Evolutionary conservation across 2,113 vertebrate genomes (phyloP).

Genomic region (Castor canadensis): DNA sequence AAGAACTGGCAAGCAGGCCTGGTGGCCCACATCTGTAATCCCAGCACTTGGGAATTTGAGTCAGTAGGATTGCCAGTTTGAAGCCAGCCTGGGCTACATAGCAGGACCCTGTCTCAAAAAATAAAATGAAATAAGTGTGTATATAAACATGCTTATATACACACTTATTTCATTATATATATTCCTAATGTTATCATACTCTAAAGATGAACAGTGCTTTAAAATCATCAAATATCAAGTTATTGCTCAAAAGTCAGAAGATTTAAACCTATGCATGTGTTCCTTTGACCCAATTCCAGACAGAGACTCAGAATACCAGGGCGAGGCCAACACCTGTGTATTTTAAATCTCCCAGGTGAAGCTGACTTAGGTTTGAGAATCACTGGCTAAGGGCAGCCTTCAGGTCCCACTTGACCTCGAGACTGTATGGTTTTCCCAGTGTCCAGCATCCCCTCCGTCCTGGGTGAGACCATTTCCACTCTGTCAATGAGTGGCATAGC

Average conservation of each 20-base stretch:
- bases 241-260: no score
- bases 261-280: neutral
- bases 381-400: neutral
- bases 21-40: neutral
- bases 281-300: neutral
- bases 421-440: neutral
- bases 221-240: neutral
- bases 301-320: neutral
- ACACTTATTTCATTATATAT: no score
- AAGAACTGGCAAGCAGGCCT: neutral
- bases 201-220: neutral
- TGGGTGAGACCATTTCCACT: neutral
- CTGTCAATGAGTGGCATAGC: neutral
- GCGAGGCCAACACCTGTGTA: rapidly evolving
- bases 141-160: no score
- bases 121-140: no score
- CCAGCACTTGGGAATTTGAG: neutral
- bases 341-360: neutral
- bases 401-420: neutral
- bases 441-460: neutral
- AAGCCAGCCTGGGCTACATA: neutral
- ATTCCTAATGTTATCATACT: neutral
- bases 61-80: neutral
- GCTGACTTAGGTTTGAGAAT: neutral
- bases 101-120: neutral